A percentile compares a stretch with the other conserved stretches of the same genome.
These are phyloP conservation scores for Graphium colonna DNA, from an alignment of 2,888 invertebrate species.

Conservation along the genomic window DNA sequence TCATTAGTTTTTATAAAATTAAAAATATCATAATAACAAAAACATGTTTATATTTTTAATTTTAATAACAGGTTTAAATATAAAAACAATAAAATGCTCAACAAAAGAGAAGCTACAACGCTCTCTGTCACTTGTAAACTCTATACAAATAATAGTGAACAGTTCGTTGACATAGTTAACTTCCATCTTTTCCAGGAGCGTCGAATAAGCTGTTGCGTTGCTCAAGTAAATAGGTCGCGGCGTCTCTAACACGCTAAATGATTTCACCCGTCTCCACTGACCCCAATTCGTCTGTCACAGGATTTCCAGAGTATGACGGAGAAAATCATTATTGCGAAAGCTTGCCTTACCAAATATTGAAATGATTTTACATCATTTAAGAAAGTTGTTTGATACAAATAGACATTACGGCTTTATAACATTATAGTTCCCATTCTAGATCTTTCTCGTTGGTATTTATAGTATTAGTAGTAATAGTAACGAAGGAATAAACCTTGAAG, in stretches of 20 bases:
- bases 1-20: no score
- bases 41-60: no score
- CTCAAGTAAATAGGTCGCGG: conserved; percentile 21
- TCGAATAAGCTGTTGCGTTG: conserved; percentile 14
- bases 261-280: conserved; percentile 16
- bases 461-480: not conserved
- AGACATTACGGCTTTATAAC: no score
- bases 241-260: conserved; percentile 19
- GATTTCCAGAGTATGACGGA: conserved; percentile 20
- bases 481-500: not conserved
- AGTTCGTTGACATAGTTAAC: not conserved
- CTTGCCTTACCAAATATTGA: no score
- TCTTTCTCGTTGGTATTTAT: not conserved
- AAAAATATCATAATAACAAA: no score
- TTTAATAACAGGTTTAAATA: no score
- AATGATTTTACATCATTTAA: no score
- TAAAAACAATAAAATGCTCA: no score
- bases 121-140: not conserved
- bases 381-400: no score
- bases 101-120: not conserved
- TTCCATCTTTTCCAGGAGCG: not conserved
- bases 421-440: no score
- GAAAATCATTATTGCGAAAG: conserved; percentile 20
- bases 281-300: conserved; percentile 20
- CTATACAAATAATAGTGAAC: not conserved